These are phyloP conservation scores for Dorcus hopei DNA, from an alignment of 2,888 invertebrate species.

Conservation along the genomic window DNA sequence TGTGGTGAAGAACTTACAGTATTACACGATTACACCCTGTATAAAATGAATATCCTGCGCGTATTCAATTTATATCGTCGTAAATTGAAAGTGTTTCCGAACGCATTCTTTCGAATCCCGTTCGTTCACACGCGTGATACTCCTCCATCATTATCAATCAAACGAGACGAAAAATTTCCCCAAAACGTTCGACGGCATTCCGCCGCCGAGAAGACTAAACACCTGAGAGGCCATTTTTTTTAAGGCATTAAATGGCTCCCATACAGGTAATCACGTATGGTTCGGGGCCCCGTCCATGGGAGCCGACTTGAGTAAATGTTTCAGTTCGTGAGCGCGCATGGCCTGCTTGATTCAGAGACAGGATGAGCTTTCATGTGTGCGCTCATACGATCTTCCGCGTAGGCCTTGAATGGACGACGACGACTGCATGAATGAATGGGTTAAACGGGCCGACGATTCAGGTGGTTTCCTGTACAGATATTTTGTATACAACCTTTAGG, in stretches of 20 bases:
- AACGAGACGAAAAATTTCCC: neutral
- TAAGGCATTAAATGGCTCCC: constrained; percentile 22
- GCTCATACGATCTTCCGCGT: constrained; percentile 18
- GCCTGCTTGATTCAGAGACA: constrained; percentile 38
- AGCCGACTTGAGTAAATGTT: constrained; percentile 27
- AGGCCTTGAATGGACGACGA: constrained; percentile 11
- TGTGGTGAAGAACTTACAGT: no score
- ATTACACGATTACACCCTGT: no score
- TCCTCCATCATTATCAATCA: constrained; percentile 15
- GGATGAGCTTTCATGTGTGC: constrained; percentile 35
- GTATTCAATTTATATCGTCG: neutral
- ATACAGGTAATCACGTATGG: constrained; percentile 38
- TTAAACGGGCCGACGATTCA: constrained; percentile 22
- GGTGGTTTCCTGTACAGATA: constrained; percentile 25
- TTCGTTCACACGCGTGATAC: neutral
- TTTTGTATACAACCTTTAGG: constrained; percentile 12
- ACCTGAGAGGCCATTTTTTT: constrained; percentile 10
- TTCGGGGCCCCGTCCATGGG: constrained; percentile 24
- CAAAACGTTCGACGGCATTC: constrained; percentile 3
- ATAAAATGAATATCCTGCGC: neutral
- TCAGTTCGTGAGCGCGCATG: constrained; percentile 42
- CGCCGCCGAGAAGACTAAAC: constrained; percentile 4
- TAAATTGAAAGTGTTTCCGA: no score
- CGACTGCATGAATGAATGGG: constrained; percentile 19
- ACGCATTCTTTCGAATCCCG: no score